Evolutionary conservation across 2,888 invertebrate genomes (phyloP), one percentile per base, ranked within the genome.

Genomic region (Anoncus sp.): DNA sequence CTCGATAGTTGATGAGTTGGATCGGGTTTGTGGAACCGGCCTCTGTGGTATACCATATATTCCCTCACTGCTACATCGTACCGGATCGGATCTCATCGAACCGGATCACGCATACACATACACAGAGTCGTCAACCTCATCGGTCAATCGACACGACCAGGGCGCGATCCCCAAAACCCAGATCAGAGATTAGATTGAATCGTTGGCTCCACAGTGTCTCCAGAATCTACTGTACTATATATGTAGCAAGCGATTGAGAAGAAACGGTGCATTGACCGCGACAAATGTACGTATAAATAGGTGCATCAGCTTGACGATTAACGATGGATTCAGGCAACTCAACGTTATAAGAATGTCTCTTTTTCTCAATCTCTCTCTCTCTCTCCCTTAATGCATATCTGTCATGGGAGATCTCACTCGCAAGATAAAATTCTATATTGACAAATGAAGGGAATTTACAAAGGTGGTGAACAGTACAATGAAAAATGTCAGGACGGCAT

Each of bases 1-100:
- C 47, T 73, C 45, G 66, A 77, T 79, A 65, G 71, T 77, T 75
- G 77, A 81, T 82, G 75, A 79, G 75, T 75, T 45, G 65, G 45
- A 47, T 49, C 35, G 67, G 38, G 43, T 31, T 53, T 40, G 53
- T 45, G 65, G 24, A 40, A 47, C 38, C 60, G 24, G 49, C 16
- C 71, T 60, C 16, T 60, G 49, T 55, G 62, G 72, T 27, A 47
- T 65, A 51, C 47, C 38, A 38, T 60, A 60, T 60, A 59, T 55
- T 31, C 55, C 65, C 60, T 60, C 31, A 14, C 12, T 35, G 31
- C 72, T 24, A 31, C 66, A 63, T 69, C 59, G 55, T 40, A 69
- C 47, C 51, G 57, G 60, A 70, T 66, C 38, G 65, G 45, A 65
- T 70, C 70, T 65, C 60, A 74, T 70, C 65, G 16, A 27, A 77